Conservation (phyloP, 2,113 vertebrate genomes). For the Accipiter cooperii region DNA sequence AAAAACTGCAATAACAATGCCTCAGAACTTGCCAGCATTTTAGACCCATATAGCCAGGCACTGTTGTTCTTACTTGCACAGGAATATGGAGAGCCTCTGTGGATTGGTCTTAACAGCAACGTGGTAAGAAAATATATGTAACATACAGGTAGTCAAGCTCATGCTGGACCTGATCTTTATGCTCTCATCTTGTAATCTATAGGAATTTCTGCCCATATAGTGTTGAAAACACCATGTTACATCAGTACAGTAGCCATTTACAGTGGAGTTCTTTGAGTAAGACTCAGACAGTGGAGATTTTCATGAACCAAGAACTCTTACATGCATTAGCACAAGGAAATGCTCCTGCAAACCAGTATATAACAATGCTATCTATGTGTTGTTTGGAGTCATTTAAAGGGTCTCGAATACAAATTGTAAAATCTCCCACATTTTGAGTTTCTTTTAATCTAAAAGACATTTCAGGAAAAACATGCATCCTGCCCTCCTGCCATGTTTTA, state of each 20-base stretch:
- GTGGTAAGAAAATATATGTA: slow-evolving; percentile 69
- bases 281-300: not conserved
- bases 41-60: slow-evolving; percentile 74
- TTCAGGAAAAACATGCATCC: not conserved
- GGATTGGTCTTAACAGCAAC: slow-evolving; percentile 91
- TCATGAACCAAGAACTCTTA: not conserved
- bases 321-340: not conserved
- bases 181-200: not conserved
- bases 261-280: not conserved
- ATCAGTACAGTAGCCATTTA: not conserved
- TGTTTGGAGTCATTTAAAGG: not conserved
- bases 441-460: not conserved
- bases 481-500: not conserved
- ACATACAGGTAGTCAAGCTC: not conserved
- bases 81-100: slow-evolving; percentile 75
- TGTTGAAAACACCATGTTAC: not conserved
- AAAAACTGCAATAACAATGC: slow-evolving; percentile 75
- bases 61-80: slow-evolving; percentile 66
- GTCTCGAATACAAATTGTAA: fast-evolving
- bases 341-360: not conserved
- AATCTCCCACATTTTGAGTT: not conserved
- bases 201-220: not conserved
- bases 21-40: slow-evolving; percentile 81
- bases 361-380: not conserved
- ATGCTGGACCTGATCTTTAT: not conserved